A percentile compares a stretch with the other conserved stretches of the same genome.
Evolutionary conservation across 1,140 invertebrate genomes (phyloP).

Genomic region (Drosophila ambigua): DNA sequence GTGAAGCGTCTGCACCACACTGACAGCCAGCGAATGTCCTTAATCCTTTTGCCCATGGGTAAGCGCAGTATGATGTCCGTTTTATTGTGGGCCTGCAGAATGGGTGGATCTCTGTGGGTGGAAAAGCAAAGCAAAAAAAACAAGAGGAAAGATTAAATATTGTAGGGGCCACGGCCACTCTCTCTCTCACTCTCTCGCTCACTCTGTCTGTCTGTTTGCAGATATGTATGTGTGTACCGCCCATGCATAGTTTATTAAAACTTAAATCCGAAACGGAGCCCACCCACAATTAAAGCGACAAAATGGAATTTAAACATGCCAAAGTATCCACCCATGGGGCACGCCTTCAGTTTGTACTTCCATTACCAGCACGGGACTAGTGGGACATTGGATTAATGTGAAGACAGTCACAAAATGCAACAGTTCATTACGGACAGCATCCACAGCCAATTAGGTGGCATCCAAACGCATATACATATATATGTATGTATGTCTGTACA

Average conservation of each 20-base stretch:
- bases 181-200: neutral
- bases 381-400: slow-evolving; percentile 18
- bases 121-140: slow-evolving; percentile 23
- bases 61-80: slow-evolving; percentile 92
- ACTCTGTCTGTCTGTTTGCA: neutral
- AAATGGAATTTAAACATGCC: slow-evolving; percentile 20
- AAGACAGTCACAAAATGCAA: slow-evolving; percentile 39
- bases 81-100: slow-evolving; percentile 89
- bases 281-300: neutral
- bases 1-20: slow-evolving; percentile 96
- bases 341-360: slow-evolving; percentile 62
- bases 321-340: slow-evolving; percentile 13
- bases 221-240: no score
- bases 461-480: no score
- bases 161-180: neutral
- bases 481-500: no score
- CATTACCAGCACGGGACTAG: slow-evolving; percentile 30
- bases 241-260: slow-evolving; percentile 1
- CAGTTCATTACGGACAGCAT: neutral
- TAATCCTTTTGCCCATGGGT: slow-evolving; percentile 91
- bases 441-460: slow-evolving; percentile 12
- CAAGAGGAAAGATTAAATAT: slow-evolving; percentile 22
- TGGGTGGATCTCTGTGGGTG: slow-evolving; percentile 89
- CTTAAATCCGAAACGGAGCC: neutral
- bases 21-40: slow-evolving; percentile 94